These are phyloP conservation scores for Papilio gigon DNA, from an alignment of 2,888 invertebrate genomes.

Conservation along the genomic window DNA sequence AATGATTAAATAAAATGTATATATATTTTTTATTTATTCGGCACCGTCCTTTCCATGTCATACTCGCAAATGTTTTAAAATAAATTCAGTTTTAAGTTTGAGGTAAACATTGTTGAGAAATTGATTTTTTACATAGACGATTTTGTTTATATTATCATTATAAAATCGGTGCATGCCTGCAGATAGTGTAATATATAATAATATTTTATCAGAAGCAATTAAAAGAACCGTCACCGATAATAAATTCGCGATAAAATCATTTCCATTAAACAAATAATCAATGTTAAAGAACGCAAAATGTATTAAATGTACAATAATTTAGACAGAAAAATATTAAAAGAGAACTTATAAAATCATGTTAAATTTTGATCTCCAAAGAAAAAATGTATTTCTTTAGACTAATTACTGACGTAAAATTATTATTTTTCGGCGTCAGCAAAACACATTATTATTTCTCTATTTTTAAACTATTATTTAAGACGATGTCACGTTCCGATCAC, in stretches of 20 bases:
- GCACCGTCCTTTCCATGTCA: too few species aligned
- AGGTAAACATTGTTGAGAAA: too few species aligned
- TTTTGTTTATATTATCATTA: background rate
- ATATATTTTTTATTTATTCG: too few species aligned
- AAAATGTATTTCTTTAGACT: background rate
- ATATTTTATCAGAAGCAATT: conserved; percentile 8
- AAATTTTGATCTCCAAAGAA: too few species aligned
- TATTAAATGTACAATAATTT: background rate
- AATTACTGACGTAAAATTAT: background rate
- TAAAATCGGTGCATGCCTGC: background rate
- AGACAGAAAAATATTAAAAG: background rate
- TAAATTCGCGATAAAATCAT: conserved; percentile 16
- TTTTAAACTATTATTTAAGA: background rate
- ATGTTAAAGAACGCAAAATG: conserved; percentile 33
- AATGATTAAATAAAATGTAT: too few species aligned
- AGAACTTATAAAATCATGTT: background rate
- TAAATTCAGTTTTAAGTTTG: too few species aligned
- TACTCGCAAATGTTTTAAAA: too few species aligned
- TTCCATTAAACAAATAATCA: conserved; percentile 40
- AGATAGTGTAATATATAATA: background rate
- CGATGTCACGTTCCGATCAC: conserved; percentile 10
- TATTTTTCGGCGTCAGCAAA: background rate
- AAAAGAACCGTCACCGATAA: conserved; percentile 19
- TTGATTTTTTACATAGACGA: too few species aligned
- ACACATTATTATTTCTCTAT: background rate